phyloP scores from a whole-genome alignment of 2,113 vertebrate species.

The Ciconia boyciana region DNA sequence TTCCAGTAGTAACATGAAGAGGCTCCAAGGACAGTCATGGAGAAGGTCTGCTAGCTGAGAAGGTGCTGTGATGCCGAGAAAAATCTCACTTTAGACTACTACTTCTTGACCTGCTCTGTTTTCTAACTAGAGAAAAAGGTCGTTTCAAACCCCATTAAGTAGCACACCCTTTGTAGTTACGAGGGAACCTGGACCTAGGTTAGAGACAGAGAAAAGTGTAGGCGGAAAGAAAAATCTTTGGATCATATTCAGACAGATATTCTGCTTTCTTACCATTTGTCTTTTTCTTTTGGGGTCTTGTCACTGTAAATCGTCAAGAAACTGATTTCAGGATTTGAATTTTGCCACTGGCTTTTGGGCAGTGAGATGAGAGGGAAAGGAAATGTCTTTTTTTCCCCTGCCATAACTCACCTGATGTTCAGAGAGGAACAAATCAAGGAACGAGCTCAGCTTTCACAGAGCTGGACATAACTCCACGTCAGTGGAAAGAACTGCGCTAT shows the following conservation, averaged over 20 bases:
- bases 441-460: background rate
- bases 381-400: background rate
- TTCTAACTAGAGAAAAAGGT: background rate
- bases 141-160: background rate
- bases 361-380: background rate
- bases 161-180: background rate
- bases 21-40: background rate
- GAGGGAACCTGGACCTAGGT: background rate
- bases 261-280: background rate
- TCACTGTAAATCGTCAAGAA: background rate
- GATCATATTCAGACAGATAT: background rate
- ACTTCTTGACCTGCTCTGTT: background rate
- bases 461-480: slow-evolving; percentile 16
- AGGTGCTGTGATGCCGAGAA: background rate
- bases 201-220: background rate
- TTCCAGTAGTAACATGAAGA: background rate
- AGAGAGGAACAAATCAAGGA: slow-evolving; percentile 21
- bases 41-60: background rate
- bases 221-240: background rate
- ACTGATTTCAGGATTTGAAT: background rate
- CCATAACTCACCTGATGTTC: slow-evolving; percentile 43
- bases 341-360: background rate
- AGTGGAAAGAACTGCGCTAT: slow-evolving; percentile 50
- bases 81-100: background rate
- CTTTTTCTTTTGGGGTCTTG: background rate